Conservation (phyloP, 2,888 invertebrate species). For the Chydorus sphaericus region DNA sequence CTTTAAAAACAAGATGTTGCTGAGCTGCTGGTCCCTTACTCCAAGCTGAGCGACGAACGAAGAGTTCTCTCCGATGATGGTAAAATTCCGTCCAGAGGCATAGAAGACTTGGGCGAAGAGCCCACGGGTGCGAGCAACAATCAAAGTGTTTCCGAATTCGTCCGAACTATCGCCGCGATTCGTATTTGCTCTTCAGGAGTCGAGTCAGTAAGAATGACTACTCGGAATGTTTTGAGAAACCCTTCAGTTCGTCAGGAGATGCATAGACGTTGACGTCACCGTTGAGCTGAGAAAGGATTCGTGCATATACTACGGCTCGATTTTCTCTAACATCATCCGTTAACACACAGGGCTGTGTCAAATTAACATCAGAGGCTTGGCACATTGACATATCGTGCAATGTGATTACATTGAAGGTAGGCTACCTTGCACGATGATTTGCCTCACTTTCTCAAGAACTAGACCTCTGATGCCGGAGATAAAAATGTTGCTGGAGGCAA, state of each 20-base stretch:
- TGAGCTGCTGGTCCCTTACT: slow-evolving; percentile 82
- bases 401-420: slow-evolving; percentile 96
- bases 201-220: slow-evolving; percentile 36
- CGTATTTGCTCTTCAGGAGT: slow-evolving; percentile 29
- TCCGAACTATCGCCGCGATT: slow-evolving; percentile 34
- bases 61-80: slow-evolving; percentile 45
- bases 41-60: slow-evolving; percentile 76
- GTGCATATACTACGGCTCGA: slow-evolving; percentile 32
- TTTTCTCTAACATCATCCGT: slow-evolving; percentile 36
- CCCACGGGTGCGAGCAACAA: slow-evolving; percentile 36
- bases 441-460: slow-evolving; percentile 95
- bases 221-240: slow-evolving; percentile 31
- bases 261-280: slow-evolving; percentile 32
- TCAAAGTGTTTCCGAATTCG: slow-evolving; percentile 28
- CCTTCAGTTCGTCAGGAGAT: slow-evolving; percentile 27
- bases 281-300: slow-evolving; percentile 33
- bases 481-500: slow-evolving; percentile 79
- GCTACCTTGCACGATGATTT: slow-evolving; percentile 86
- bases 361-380: slow-evolving; percentile 59
- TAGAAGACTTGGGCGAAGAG: slow-evolving; percentile 40
- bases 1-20: slow-evolving; percentile 71
- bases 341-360: slow-evolving; percentile 48
- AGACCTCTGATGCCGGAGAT: slow-evolving; percentile 89
- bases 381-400: slow-evolving; percentile 71
- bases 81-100: slow-evolving; percentile 38